phyloP scores from a whole-genome alignment of 2,113 vertebrate species.

The Lycaon pictus region DNA sequence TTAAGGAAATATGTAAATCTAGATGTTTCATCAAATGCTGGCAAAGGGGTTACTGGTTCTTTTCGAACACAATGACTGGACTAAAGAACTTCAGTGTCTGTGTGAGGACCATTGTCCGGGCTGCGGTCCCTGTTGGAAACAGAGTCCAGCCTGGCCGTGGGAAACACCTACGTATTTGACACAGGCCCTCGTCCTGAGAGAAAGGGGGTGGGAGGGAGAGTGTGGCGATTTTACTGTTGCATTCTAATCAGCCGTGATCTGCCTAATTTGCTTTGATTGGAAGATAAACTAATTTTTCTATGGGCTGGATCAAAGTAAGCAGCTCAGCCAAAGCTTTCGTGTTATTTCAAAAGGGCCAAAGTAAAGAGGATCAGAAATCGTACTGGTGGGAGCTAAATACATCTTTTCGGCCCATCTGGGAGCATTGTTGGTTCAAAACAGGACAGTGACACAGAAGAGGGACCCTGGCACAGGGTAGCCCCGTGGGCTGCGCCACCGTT shows the following conservation, averaged over 20 bases:
- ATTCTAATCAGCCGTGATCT: constrained; percentile 91
- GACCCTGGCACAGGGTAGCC: constrained; percentile 71
- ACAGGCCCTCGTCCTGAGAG: constrained; percentile 90
- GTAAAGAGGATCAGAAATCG: constrained; percentile 87
- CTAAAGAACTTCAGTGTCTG: constrained; percentile 91
- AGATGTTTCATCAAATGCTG: constrained; percentile 91
- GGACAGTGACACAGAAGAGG: constrained; percentile 77
- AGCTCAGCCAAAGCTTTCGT: constrained; percentile 89
- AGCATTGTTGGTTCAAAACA: constrained; percentile 85
- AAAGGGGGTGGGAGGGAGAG: constrained; percentile 89
- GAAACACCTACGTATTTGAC: constrained; percentile 94
- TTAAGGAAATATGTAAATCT: constrained; percentile 93
- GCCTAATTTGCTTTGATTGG: constrained; percentile 93
- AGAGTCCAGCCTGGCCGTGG: constrained; percentile 91
- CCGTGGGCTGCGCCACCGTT: constrained; percentile 60
- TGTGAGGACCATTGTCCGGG: constrained; percentile 92
- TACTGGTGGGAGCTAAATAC: constrained; percentile 84
- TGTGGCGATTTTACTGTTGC: constrained; percentile 92
- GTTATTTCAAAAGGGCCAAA: constrained; percentile 87
- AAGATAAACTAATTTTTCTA: constrained; percentile 93
- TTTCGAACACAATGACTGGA: constrained; percentile 90
- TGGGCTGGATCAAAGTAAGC: constrained; percentile 89
- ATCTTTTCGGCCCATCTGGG: constrained; percentile 86
- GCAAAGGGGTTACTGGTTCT: constrained; percentile 89
- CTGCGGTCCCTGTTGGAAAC: constrained; percentile 88